Evolutionary conservation across 2,113 vertebrate genomes (phyloP).

Genomic region (Aramus guarauna): DNA sequence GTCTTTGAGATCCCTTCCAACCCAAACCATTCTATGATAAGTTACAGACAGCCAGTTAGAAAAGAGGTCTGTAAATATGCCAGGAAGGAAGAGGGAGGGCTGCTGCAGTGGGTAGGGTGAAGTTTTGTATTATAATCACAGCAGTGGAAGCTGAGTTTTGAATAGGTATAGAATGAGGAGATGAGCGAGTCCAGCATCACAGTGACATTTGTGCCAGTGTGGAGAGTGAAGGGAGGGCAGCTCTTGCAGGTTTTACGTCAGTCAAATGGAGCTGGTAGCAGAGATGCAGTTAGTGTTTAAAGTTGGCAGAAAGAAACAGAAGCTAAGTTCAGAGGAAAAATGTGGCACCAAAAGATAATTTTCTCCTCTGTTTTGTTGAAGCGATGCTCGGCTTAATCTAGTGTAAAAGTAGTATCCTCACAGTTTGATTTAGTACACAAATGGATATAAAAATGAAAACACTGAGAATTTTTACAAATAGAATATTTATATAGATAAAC

Average conservation of each 20-base stretch:
- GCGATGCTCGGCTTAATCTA: background rate
- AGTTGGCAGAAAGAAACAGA: background rate
- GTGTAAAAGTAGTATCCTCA: background rate
- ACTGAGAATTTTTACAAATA: background rate
- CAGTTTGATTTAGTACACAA: background rate
- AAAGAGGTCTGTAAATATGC: background rate
- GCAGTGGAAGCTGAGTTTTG: background rate
- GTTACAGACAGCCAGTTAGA: background rate
- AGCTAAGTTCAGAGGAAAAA: background rate
- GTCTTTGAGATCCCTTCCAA: too few relatives aligned
- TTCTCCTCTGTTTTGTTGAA: background rate
- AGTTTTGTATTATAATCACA: background rate
- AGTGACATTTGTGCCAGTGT: background rate
- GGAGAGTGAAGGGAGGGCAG: background rate
- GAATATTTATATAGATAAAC: background rate
- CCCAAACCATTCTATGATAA: background rate
- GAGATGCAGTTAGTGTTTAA: background rate
- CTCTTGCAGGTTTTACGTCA: background rate
- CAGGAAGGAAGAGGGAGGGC: background rate
- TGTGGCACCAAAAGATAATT: background rate
- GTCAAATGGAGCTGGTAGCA: background rate
- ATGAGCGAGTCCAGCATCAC: background rate
- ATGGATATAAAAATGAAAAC: background rate
- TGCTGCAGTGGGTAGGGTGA: background rate
- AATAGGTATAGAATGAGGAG: background rate